Conservation (phyloP, 2,888 invertebrate species). For the Lithophane semibrunnea region DNA sequence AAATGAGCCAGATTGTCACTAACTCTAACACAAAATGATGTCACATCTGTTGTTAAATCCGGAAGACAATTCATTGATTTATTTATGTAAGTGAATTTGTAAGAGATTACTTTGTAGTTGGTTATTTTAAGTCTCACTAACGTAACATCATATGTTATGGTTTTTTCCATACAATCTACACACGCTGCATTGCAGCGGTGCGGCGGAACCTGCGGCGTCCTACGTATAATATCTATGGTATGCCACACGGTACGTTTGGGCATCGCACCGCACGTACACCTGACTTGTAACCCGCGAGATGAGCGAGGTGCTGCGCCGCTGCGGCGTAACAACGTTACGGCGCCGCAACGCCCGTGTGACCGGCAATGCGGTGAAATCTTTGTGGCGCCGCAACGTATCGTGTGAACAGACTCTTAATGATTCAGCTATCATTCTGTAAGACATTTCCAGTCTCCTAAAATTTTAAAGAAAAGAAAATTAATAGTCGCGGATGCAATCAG, state of each 20-base stretch:
- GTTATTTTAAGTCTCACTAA: not conserved
- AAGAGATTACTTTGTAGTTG: conserved; percentile 27
- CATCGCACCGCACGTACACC: not conserved
- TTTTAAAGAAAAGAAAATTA: not conserved
- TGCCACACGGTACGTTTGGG: not conserved
- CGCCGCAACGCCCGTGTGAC: not conserved
- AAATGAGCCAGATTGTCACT: conserved; percentile 70
- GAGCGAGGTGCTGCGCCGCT: not conserved
- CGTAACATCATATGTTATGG: not conserved
- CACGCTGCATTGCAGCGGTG: not conserved
- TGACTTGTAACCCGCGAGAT: not conserved
- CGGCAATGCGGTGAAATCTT: not conserved
- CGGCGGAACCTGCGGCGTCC: not conserved
- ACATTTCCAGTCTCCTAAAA: not conserved
- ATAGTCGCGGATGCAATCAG: conserved; percentile 19
- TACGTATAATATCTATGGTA: not conserved
- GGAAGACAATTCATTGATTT: conserved; percentile 49
- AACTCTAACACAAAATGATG: conserved; percentile 57
- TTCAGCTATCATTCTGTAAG: not conserved
- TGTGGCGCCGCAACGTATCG: not conserved
- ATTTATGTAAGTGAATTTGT: conserved; percentile 34
- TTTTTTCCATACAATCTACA: not conserved
- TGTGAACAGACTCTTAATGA: not conserved
- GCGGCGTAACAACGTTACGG: not conserved
- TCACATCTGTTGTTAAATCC: conserved; percentile 49